These are phyloP conservation scores for Acrocera orbiculus DNA, from an alignment of 2,888 invertebrate species.

Conservation along the genomic window DNA sequence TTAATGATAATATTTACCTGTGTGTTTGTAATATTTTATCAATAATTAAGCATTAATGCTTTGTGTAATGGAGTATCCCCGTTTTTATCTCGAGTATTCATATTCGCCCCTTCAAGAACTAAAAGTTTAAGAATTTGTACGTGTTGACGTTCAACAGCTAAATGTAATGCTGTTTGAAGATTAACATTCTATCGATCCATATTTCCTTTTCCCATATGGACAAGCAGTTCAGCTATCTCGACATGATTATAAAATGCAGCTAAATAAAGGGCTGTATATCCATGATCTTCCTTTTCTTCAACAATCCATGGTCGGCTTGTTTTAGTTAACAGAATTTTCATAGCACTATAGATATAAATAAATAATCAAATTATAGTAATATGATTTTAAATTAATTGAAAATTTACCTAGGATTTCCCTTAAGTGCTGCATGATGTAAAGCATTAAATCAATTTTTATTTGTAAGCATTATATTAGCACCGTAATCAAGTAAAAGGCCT, in stretches of 20 bases:
- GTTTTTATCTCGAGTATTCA: conserved; percentile 93
- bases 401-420: conserved; percentile 82
- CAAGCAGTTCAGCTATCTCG: conserved; percentile 82
- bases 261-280: conserved; percentile 88
- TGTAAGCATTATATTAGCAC: conserved; percentile 88
- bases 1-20: conserved; percentile 87
- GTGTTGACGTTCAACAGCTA: conserved; percentile 93
- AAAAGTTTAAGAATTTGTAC: conserved; percentile 90
- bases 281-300: conserved; percentile 97
- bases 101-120: conserved; percentile 80
- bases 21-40: no score
- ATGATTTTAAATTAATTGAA: no score
- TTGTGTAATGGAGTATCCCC: conserved; percentile 78
- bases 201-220: conserved; percentile 74
- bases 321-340: conserved; percentile 86
- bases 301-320: conserved; percentile 92
- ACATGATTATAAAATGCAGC: conserved; percentile 95
- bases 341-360: conserved; percentile 52
- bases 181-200: conserved; percentile 95
- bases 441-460: conserved; percentile 92
- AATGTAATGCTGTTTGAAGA: conserved; percentile 78
- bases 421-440: conserved; percentile 86
- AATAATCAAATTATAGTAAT: conserved; percentile 15
- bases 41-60: conserved; percentile 86
- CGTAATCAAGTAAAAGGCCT: conserved; percentile 76